Evolutionary conservation across 2,888 invertebrate genomes (phyloP).

Genomic region (Trissolcus brochymenae): DNA sequence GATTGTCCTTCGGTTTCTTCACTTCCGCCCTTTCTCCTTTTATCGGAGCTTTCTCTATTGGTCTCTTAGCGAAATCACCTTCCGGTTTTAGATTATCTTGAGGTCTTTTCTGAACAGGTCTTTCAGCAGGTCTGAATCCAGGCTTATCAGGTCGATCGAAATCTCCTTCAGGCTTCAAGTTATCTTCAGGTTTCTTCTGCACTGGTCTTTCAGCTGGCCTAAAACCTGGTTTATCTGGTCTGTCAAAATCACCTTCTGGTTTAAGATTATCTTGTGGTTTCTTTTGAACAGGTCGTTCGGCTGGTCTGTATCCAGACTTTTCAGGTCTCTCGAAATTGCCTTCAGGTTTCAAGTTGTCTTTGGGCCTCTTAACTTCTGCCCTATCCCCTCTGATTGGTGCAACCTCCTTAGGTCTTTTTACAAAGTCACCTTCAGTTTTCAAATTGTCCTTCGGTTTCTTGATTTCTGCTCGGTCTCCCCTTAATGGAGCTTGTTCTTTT

Average conservation of each 20-base stretch:
- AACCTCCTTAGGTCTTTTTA: too few species aligned
- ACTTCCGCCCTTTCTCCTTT: slow-evolving; percentile 68
- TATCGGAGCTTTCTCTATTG: slow-evolving; percentile 67
- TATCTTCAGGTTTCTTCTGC: slow-evolving; percentile 78
- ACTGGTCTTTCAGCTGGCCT: slow-evolving; percentile 73
- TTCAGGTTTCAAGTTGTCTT: slow-evolving; percentile 75
- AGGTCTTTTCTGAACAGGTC: slow-evolving; percentile 74
- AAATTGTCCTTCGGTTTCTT: slow-evolving; percentile 77
- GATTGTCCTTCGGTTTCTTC: slow-evolving; percentile 68
- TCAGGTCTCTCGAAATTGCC: slow-evolving; percentile 75
- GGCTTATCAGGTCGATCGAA: slow-evolving; percentile 77
- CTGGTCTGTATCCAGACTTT: neutral
- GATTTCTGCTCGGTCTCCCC: slow-evolving; percentile 58
- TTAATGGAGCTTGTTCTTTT: slow-evolving; percentile 70
- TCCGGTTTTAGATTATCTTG: slow-evolving; percentile 72
- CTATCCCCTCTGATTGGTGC: too few species aligned
- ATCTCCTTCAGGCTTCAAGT: slow-evolving; percentile 70
- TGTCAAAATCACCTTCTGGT: slow-evolving; percentile 72
- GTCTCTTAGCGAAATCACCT: slow-evolving; percentile 68
- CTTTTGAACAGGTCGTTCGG: slow-evolving; percentile 75
- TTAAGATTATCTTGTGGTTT: slow-evolving; percentile 78
- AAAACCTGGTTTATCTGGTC: slow-evolving; percentile 32
- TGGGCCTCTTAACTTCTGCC: too few species aligned
- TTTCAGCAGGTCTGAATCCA: slow-evolving; percentile 65
- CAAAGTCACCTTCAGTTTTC: slow-evolving; percentile 73